These are phyloP conservation scores for Chlorodrepanis virens DNA, from an alignment of 2,113 vertebrate species.

Conservation along the genomic window DNA sequence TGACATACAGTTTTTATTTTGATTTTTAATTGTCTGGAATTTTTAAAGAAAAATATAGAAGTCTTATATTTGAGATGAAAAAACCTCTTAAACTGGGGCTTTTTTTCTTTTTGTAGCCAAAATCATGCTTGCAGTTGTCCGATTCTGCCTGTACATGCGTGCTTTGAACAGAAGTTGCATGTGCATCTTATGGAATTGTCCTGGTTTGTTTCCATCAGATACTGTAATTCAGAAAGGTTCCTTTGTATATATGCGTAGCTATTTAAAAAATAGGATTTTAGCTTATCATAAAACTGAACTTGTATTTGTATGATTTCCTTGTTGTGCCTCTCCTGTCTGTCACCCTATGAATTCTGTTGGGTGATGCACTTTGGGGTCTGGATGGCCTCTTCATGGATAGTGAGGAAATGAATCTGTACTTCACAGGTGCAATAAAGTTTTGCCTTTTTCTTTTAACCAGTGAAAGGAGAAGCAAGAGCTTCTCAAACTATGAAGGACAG, in stretches of 20 bases:
- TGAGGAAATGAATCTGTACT: background rate
- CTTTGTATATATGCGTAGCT: background rate
- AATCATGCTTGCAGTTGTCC: background rate
- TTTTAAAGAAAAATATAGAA: background rate
- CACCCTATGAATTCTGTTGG: background rate
- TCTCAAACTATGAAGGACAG: background rate
- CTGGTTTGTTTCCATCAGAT: background rate
- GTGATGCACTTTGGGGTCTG: background rate
- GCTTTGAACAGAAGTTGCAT: background rate
- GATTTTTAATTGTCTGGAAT: background rate
- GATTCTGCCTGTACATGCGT: rapidly evolving
- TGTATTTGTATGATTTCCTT: background rate
- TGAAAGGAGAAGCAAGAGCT: background rate
- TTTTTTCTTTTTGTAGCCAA: background rate
- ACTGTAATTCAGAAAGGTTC: background rate
- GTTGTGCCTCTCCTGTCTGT: background rate
- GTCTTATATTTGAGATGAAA: background rate
- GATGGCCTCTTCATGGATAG: background rate
- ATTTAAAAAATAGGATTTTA: background rate
- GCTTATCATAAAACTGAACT: background rate
- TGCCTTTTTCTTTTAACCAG: background rate
- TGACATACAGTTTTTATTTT: background rate
- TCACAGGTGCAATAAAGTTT: background rate
- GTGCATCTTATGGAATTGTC: background rate
- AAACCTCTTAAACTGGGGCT: background rate